Conservation (phyloP, 2,888 invertebrate genomes). For the Leptinotarsa rubiginosa region DNA sequence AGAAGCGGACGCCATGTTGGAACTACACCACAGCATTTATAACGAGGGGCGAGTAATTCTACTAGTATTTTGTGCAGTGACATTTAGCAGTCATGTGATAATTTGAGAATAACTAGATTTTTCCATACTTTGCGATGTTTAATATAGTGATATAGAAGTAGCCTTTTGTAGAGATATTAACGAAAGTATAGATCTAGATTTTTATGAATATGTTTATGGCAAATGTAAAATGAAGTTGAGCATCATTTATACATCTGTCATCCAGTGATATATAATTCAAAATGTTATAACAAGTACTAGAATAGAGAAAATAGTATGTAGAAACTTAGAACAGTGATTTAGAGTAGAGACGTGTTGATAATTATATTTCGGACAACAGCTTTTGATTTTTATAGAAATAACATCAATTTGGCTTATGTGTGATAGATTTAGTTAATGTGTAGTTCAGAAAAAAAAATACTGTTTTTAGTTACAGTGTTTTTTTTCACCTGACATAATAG, state of each 20-base stretch:
- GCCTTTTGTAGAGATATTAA: conserved; percentile 43
- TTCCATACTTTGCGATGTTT: conserved; percentile 50
- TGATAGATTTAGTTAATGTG: conserved; percentile 51
- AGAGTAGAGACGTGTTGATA: conserved; percentile 40
- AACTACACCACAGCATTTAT: conserved; percentile 59
- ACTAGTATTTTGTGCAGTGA: conserved; percentile 60
- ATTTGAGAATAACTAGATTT: conserved; percentile 49
- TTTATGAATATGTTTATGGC: conserved; percentile 18
- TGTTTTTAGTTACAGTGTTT: conserved; percentile 30
- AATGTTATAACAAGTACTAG: conserved; percentile 46
- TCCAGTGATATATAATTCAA: conserved; percentile 26
- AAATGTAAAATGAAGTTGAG: background rate
- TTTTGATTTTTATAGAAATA: conserved; percentile 41
- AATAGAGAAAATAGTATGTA: conserved; percentile 49
- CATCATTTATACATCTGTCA: conserved; percentile 24
- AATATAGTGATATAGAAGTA: conserved; percentile 54
- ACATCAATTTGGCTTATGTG: conserved; percentile 43
- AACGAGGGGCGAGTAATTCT: conserved; percentile 66
- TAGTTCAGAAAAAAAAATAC: conserved; percentile 45
- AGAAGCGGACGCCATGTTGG: conserved; percentile 63
- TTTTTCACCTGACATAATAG: conserved; percentile 7
- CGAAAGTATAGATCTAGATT: conserved; percentile 36
- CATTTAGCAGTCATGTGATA: conserved; percentile 62
- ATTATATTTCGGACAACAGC: conserved; percentile 39
- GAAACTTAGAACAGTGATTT: conserved; percentile 38